Base-by-base conservation (phyloP, 1,140 invertebrate species). In the Planococcus citri region DNA sequence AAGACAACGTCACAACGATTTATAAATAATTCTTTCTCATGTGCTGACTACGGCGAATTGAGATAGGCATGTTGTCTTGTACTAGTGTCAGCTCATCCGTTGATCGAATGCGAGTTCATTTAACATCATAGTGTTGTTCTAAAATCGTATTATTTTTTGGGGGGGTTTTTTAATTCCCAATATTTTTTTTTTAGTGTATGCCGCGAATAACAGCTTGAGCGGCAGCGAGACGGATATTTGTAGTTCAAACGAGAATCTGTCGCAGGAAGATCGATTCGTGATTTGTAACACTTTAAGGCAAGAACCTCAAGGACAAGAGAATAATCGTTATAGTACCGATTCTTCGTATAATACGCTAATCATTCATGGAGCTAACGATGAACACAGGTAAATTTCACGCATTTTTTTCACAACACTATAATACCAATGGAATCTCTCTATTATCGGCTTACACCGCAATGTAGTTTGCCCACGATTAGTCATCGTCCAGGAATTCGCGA, bases 291-390 rank as follows among this genome's bases (percentile, higher is more conserved):
- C 60, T 10, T 27, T 71, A 20, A 69, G 92, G 37, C 92, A 95
- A 76, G 92, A 96, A 77, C 92, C 92, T 12, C 92, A 95, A 78
- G 92, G 92, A 6, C 91, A 95, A 79, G 93, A 95, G 78, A 71
- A 67, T n/a, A 89, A 89, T 76, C 82, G 87, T 69, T 87, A 86
- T 75, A 88, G 86, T 61, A 78, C 88, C 71, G 86, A 88, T 79
- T 87, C 87, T 0, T 88, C 87, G 24, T 90, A 90, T 75, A 89
- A 90, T 74, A 90, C 88, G 12, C 81, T 90, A 12, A 90, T 91
- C 70, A 90, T 90, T 74, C 88, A 90, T 78, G 84, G 83, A 9
- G 83, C 80, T 20, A 71, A 70, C 37, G 69, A 68, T 24, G 70
- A 22, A 8, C 57, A 25, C 27, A 57, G 21, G 69, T 64, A 22